Percentiles rank a stretch among this genome's conserved stretches.
These are phyloP conservation scores for Mellilla xanthometata DNA, from an alignment of 2,888 invertebrate species.

Conservation along the genomic window DNA sequence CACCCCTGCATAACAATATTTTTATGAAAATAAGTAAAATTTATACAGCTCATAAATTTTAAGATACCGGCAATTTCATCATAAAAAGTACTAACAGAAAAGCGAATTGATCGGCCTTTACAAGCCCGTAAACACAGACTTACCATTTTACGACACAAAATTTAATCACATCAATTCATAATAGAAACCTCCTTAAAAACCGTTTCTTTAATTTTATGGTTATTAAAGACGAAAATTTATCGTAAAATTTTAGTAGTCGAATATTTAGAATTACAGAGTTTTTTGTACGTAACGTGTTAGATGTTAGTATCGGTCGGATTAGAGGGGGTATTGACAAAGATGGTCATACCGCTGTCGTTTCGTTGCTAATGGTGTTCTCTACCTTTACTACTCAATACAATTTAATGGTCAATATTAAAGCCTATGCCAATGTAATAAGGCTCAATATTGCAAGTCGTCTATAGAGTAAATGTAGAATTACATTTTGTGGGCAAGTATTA, in stretches of 20 bases:
- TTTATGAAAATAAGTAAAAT: conserved; percentile 31
- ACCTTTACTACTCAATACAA: conserved; percentile 9
- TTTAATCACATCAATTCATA: conserved; percentile 53
- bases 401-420: background rate
- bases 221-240: conserved; percentile 55
- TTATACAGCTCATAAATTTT: conserved; percentile 38
- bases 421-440: conserved; percentile 15
- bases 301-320: conserved; percentile 50
- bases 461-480: conserved; percentile 26
- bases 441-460: conserved; percentile 22
- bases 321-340: conserved; percentile 50
- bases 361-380: conserved; percentile 30
- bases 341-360: conserved; percentile 42
- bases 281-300: conserved; percentile 49
- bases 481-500: conserved; percentile 50
- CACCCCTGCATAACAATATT: conserved; percentile 23
- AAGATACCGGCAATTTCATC: conserved; percentile 34
- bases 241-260: conserved; percentile 59
- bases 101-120: conserved; percentile 41
- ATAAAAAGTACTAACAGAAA: conserved; percentile 37
- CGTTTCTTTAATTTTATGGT: conserved; percentile 55
- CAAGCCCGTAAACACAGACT: conserved; percentile 38
- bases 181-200: conserved; percentile 38
- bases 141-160: conserved; percentile 51
- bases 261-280: conserved; percentile 29